phyloP scores from a whole-genome alignment of 2,113 vertebrate species.

The Nothocercus nigrocapillus region DNA sequence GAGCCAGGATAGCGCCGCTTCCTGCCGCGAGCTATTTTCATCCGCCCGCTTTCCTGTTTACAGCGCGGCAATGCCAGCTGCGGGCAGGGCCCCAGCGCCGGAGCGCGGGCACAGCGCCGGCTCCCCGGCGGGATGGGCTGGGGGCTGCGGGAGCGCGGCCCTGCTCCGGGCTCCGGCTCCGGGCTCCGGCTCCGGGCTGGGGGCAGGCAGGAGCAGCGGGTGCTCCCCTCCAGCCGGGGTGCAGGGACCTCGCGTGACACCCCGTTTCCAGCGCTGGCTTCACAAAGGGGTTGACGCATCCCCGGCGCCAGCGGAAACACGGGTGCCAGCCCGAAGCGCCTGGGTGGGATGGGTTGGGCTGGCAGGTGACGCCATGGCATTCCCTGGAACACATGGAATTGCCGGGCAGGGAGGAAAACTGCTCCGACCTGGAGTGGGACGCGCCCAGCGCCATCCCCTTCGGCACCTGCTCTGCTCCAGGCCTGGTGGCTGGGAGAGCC shows the following conservation, averaged over 20 bases:
- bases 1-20: constrained; percentile 43
- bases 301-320: neutral
- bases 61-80: neutral
- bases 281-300: neutral
- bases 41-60: constrained; percentile 77
- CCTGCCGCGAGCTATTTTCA: constrained; percentile 73
- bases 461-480: accelerated
- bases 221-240: accelerated
- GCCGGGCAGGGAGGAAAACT: neutral
- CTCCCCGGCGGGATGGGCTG: neutral
- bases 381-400: neutral
- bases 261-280: neutral
- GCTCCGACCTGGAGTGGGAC: accelerated
- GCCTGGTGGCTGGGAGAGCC: neutral
- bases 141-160: accelerated
- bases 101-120: accelerated
- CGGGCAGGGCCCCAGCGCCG: neutral
- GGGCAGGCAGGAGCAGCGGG: neutral
- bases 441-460: accelerated
- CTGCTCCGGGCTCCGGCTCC: accelerated
- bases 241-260: neutral
- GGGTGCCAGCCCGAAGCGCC: neutral
- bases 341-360: accelerated
- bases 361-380: accelerated
- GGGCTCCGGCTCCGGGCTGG: no score